Evolutionary conservation across 2,113 vertebrate species (phyloP).

Genomic region (Bubo bubo): DNA sequence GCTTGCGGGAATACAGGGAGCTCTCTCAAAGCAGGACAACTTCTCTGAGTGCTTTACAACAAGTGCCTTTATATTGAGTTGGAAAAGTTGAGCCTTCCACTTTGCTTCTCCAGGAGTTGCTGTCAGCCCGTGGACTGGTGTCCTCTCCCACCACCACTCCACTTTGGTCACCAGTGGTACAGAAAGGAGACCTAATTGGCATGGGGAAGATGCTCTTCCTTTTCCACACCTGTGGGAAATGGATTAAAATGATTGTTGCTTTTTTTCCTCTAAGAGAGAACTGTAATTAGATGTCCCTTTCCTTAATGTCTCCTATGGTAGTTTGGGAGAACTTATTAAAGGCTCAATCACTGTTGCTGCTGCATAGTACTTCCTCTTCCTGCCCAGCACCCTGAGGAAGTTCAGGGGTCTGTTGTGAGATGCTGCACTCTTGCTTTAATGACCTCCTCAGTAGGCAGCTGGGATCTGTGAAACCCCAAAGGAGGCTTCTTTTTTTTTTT

Average conservation of each 20-base stretch:
- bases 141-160: rapidly evolving
- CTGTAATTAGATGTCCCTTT: conserved; percentile 41
- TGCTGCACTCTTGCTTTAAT: background rate
- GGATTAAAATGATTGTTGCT: background rate
- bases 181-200: background rate
- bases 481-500: background rate
- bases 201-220: background rate
- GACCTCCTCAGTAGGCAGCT: background rate
- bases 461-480: background rate
- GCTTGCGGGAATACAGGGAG: rapidly evolving
- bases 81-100: background rate
- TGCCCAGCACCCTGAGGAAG: background rate
- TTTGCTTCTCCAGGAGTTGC: background rate
- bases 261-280: background rate
- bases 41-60: rapidly evolving
- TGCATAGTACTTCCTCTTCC: background rate
- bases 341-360: background rate
- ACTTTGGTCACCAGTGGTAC: rapidly evolving
- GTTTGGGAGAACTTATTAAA: conserved; percentile 38
- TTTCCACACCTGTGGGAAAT: background rate
- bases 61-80: background rate
- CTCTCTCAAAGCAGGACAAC: background rate
- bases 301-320: conserved; percentile 22
- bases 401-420: background rate
- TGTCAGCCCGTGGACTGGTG: background rate